These are phyloP conservation scores for Arrhopalites spinosus DNA, from an alignment of 2,888 invertebrate genomes.

Conservation along the genomic window DNA sequence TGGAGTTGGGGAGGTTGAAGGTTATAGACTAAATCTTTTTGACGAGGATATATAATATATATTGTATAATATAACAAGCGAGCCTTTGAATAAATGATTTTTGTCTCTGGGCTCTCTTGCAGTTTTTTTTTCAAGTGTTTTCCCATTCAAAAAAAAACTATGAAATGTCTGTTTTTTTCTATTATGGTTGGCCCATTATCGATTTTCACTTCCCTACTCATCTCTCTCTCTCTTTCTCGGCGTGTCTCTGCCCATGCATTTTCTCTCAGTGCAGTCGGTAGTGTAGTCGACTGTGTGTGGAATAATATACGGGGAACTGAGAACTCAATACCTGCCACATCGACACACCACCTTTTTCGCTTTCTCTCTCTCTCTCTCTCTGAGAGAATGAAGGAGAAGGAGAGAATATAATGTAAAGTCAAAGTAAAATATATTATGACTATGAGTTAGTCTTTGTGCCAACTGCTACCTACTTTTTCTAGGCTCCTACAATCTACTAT, in stretches of 20 bases:
- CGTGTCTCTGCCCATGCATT: not conserved
- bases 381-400: no score
- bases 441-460: not conserved
- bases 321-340: not conserved
- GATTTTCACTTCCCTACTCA: constrained; percentile 29
- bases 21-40: no score
- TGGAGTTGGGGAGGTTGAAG: no score
- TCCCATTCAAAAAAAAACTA: constrained; percentile 28
- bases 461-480: not conserved
- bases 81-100: not conserved
- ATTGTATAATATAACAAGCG: no score
- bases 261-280: not conserved
- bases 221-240: constrained; percentile 2
- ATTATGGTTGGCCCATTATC: constrained; percentile 17
- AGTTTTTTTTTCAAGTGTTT: constrained; percentile 24
- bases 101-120: not conserved
- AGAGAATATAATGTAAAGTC: no score
- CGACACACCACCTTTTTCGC: not conserved
- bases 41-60: no score
- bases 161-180: constrained; percentile 30
- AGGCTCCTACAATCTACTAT: not conserved
- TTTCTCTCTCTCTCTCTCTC: not conserved
- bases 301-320: not conserved
- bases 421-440: not conserved
- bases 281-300: not conserved